These are phyloP conservation scores for Crossocerus cetratus DNA, from an alignment of 2,888 invertebrate genomes.

Conservation along the genomic window DNA sequence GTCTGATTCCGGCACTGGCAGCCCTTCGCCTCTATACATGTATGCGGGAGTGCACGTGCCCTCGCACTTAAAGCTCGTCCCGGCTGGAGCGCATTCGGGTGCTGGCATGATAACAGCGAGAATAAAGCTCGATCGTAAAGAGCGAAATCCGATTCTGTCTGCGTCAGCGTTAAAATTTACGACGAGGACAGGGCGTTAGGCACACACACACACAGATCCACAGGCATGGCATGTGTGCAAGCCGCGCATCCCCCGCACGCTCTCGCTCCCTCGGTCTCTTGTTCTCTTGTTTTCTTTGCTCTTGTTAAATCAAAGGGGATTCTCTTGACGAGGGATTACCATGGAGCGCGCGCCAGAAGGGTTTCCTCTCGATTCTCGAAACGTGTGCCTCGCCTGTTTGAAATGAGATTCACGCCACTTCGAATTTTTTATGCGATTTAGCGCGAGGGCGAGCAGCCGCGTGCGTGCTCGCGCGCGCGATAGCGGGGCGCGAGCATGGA, in stretches of 20 bases:
- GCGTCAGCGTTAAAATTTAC: constrained; percentile 41
- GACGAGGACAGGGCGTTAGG: constrained; percentile 6
- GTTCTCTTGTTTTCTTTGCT: constrained; percentile 1
- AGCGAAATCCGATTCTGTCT: constrained; percentile 44
- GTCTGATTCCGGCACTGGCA: constrained; percentile 30
- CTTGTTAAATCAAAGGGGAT: constrained; percentile 2
- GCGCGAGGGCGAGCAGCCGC: no score
- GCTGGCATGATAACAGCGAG: constrained; percentile 48
- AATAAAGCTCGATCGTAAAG: constrained; percentile 42
- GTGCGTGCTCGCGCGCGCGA: no score
- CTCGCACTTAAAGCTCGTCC: constrained; percentile 41
- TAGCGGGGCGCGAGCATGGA: no score
- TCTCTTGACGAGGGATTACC: constrained; percentile 3
- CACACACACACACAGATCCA: background rate
- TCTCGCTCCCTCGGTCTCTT: background rate
- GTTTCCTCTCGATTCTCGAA: background rate
- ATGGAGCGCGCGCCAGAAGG: constrained; percentile 2
- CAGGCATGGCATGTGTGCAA: no score
- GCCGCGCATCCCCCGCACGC: background rate
- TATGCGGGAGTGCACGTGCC: constrained; percentile 43
- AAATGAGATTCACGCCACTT: background rate
- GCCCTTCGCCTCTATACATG: no score
- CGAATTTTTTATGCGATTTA: background rate
- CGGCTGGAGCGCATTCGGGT: constrained; percentile 34
- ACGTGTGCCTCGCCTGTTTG: background rate